phyloP scores from a whole-genome alignment of 1,140 invertebrate genomes.

The Penaeus vannamei region DNA sequence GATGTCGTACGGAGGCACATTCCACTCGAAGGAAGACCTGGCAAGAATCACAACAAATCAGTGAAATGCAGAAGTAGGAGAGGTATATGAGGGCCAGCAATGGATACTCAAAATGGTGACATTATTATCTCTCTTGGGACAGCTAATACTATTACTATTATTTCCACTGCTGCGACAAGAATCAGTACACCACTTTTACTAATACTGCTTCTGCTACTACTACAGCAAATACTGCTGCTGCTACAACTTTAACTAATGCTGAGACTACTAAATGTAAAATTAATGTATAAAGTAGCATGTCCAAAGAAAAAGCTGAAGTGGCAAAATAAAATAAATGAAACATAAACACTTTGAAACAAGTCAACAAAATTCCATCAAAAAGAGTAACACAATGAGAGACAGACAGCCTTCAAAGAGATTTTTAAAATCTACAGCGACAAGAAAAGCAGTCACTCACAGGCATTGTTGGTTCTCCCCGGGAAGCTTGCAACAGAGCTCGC shows the following conservation, averaged over 20 bases:
- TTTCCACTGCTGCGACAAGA: not conserved
- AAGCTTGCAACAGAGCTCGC: slow-evolving; percentile 90
- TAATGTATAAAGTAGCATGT: too few species aligned
- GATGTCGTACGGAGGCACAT: slow-evolving; percentile 88
- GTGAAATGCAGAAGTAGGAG: not conserved
- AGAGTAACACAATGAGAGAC: not conserved
- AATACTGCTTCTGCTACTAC: not conserved
- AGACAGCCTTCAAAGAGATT: not conserved
- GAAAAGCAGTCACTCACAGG: slow-evolving; percentile 72
- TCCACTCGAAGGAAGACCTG: slow-evolving; percentile 92
- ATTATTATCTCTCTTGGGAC: not conserved
- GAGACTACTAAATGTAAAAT: not conserved
- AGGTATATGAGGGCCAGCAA: not conserved
- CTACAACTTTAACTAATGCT: not conserved
- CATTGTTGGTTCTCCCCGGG: slow-evolving; percentile 86
- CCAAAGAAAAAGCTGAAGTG: too few species aligned
- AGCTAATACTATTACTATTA: not conserved
- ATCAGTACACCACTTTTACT: not conserved
- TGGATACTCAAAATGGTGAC: not conserved
- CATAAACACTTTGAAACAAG: too few species aligned
- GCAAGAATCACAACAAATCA: not conserved
- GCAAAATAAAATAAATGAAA: too few species aligned
- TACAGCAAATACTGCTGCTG: not conserved
- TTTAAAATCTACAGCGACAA: not conserved
- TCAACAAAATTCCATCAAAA: too few species aligned